A percentile compares a stretch with the other conserved stretches of the same genome.
Evolutionary conservation across 2,113 vertebrate genomes (phyloP).

Genomic region (Cephalopterus ornatus): DNA sequence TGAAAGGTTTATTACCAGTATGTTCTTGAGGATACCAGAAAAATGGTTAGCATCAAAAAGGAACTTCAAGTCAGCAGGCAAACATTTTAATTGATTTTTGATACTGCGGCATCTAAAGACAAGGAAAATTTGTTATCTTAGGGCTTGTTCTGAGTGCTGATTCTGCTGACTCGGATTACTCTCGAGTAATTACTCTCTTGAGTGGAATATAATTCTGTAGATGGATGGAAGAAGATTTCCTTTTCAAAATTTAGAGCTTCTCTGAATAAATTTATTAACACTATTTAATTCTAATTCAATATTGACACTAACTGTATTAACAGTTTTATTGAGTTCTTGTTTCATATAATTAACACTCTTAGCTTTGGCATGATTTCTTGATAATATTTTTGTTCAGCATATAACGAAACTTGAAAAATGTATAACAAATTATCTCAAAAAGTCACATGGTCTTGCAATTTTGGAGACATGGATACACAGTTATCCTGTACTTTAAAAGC

Average conservation of each 20-base stretch:
- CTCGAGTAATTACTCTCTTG: not conserved
- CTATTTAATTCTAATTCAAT: not conserved
- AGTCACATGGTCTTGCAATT: not conserved
- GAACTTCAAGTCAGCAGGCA: not conserved
- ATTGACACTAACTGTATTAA: not conserved
- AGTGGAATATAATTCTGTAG: not conserved
- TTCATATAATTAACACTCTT: not conserved
- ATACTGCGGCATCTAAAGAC: not conserved
- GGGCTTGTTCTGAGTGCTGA: not conserved
- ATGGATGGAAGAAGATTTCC: not conserved
- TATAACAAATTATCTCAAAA: not conserved
- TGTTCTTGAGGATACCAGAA: not conserved
- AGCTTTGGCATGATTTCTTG: not conserved
- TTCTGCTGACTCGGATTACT: not conserved
- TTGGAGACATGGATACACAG: not conserved
- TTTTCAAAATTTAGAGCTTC: not conserved
- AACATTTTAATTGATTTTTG: not conserved
- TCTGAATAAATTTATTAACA: not conserved
- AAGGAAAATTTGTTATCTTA: not conserved
- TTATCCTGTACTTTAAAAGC: not conserved
- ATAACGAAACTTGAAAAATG: not conserved
- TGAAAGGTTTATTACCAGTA: not conserved
- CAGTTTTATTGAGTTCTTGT: not conserved
- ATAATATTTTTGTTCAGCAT: fast-evolving
- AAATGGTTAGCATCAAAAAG: not conserved